Evolutionary conservation across 1,140 invertebrate genomes (phyloP).

Genomic region (Aethina tumida): DNA sequence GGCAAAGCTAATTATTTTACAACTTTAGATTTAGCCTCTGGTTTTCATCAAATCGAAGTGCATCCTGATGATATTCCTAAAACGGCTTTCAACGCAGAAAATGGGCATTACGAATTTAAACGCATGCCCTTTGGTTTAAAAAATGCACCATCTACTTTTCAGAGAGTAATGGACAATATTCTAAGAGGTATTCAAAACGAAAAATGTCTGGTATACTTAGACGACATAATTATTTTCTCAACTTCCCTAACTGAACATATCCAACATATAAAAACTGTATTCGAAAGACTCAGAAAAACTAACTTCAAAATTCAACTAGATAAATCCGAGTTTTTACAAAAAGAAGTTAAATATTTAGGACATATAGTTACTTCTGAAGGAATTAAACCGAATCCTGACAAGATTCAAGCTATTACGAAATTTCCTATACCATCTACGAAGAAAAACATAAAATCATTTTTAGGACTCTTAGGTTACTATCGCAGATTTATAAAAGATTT

Average conservation of each 20-base stretch:
- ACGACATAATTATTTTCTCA: slow-evolving; percentile 26
- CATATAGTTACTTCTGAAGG: slow-evolving; percentile 15
- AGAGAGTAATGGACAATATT: slow-evolving; percentile 30
- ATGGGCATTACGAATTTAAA: slow-evolving; percentile 30
- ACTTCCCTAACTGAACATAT: slow-evolving; percentile 14
- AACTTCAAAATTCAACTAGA: slow-evolving; percentile 15
- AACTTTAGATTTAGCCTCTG: slow-evolving; percentile 36
- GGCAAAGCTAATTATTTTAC: slow-evolving; percentile 32
- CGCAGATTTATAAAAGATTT: slow-evolving; percentile 24
- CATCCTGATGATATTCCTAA: slow-evolving; percentile 30
- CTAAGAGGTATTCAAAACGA: slow-evolving; percentile 20
- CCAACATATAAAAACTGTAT: slow-evolving; percentile 8
- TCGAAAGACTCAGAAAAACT: slow-evolving; percentile 4
- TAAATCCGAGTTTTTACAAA: slow-evolving; percentile 22
- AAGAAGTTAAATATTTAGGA: slow-evolving; percentile 23
- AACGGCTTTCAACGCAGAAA: slow-evolving; percentile 34
- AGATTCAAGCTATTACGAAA: slow-evolving; percentile 9
- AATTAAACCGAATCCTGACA: slow-evolving; percentile 17
- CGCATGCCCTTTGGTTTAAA: slow-evolving; percentile 32
- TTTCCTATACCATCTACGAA: slow-evolving; percentile 8
- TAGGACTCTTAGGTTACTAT: slow-evolving; percentile 19
- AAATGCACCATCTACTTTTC: slow-evolving; percentile 35
- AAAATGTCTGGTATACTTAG: slow-evolving; percentile 32
- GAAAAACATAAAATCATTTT: slow-evolving; percentile 14
- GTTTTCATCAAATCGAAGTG: slow-evolving; percentile 42